Evolutionary conservation across 23 tunicate genomes (phyloP).

Genomic region (Clavelina lepadiformis): DNA sequence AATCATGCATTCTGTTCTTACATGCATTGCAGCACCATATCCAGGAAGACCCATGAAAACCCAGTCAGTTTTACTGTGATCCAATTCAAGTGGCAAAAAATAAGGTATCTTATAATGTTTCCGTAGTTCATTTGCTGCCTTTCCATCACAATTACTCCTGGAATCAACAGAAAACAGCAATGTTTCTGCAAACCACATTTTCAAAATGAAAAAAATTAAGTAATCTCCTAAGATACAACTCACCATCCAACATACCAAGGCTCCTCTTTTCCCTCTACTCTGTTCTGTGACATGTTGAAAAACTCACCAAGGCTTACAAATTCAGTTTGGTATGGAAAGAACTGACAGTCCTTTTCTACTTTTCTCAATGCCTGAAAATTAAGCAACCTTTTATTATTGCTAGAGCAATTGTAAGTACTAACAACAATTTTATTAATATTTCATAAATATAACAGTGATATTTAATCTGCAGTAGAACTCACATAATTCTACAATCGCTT

Average conservation of each 20-base stretch:
- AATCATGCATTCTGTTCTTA: no score
- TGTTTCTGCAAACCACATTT: neutral
- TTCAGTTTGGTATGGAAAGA: constrained; percentile 79
- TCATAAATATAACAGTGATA: no score
- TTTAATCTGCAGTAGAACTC: no score
- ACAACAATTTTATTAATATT: no score
- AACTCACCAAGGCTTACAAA: constrained; percentile 47
- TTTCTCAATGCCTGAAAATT: constrained; percentile 47
- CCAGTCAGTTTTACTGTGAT: constrained; percentile 88
- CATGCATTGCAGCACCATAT: constrained; percentile 83
- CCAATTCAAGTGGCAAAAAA: constrained; percentile 67
- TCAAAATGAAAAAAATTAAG: neutral
- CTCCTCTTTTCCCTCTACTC: constrained; percentile 62
- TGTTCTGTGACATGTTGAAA: constrained; percentile 55
- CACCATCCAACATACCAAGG: constrained; percentile 98
- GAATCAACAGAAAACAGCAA: neutral
- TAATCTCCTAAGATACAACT: constrained; percentile 6
- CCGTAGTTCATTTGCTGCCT: constrained; percentile 64
- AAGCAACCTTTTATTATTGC: neutral
- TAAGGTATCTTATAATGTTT: constrained; percentile 79
- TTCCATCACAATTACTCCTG: constrained; percentile 94
- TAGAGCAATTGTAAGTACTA: no score
- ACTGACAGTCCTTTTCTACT: constrained; percentile 60
- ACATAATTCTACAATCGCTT: no score
- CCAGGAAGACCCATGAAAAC: constrained; percentile 95